Conservation (phyloP, 2,797 vertebrate genomes). For the Mus spretus region DNA sequence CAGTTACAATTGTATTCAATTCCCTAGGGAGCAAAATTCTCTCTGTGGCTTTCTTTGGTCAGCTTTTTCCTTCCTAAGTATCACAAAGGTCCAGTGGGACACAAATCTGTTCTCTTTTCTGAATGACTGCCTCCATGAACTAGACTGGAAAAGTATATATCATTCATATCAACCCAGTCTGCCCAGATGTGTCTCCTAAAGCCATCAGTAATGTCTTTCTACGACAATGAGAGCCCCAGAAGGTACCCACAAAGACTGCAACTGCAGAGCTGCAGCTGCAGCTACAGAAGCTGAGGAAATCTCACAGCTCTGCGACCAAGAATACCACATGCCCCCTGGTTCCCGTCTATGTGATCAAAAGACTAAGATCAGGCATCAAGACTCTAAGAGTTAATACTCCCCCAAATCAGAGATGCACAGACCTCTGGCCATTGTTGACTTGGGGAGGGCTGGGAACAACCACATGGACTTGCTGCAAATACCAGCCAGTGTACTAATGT, state of each 20-base stretch:
- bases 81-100: constrained; percentile 82
- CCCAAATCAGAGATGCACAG: background rate
- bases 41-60: constrained; percentile 79
- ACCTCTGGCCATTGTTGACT: background rate
- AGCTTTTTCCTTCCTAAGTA: constrained; percentile 70
- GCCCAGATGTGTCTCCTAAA: constrained; percentile 87
- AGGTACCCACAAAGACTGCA: constrained; percentile 83
- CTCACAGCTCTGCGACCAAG: background rate
- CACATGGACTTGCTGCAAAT: background rate
- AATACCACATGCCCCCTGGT: background rate
- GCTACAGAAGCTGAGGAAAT: constrained; percentile 23
- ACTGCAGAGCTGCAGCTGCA: constrained; percentile 72
- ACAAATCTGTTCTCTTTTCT: constrained; percentile 86
- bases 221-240: constrained; percentile 86
- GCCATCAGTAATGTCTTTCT: constrained; percentile 88
- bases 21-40: constrained; percentile 82
- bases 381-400: background rate
- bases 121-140: constrained; percentile 87
- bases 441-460: background rate
- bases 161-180: constrained; percentile 87
- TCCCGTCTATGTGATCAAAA: constrained; percentile 55
- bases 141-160: constrained; percentile 86
- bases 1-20: constrained; percentile 63
- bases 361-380: background rate
- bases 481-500: rapidly evolving